These are phyloP conservation scores for Stichopus horrens DNA, from an alignment of 53 echinoderm and acorn worm genomes.

Conservation along the genomic window DNA sequence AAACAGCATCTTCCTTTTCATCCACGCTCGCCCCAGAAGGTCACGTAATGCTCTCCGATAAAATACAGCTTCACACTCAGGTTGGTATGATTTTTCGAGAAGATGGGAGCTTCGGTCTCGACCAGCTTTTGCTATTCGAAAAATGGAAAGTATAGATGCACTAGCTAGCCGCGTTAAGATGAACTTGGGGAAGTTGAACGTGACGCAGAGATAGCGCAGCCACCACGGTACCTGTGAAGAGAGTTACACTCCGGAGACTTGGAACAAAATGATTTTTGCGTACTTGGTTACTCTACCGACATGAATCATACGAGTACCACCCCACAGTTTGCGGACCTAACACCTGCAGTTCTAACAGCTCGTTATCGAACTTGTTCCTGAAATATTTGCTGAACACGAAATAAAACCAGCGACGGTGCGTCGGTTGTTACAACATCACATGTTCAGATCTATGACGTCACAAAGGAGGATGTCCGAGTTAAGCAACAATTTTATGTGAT, in stretches of 20 bases:
- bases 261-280: slow-evolving; percentile 2
- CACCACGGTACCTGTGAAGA: neutral
- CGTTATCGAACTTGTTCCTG: neutral
- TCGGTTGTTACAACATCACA: too few species aligned
- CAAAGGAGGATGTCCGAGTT: too few species aligned
- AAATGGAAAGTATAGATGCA: slow-evolving; percentile 1
- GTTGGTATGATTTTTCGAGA: neutral
- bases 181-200: neutral
- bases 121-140: neutral
- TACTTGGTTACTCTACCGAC: neutral
- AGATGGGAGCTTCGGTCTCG: neutral
- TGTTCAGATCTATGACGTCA: too few species aligned
- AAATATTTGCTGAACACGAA: too few species aligned
- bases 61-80: neutral
- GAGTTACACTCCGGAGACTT: neutral
- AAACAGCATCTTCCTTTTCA: neutral
- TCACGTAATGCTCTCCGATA: neutral
- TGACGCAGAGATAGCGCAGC: neutral
- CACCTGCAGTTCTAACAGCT: neutral
- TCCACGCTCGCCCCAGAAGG: neutral
- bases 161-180: neutral
- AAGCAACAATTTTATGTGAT: too few species aligned
- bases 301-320: neutral
- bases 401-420: too few species aligned
- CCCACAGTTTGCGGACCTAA: neutral